Conservation (phyloP, 2,113 vertebrate genomes). For the Sialia sialis region DNA sequence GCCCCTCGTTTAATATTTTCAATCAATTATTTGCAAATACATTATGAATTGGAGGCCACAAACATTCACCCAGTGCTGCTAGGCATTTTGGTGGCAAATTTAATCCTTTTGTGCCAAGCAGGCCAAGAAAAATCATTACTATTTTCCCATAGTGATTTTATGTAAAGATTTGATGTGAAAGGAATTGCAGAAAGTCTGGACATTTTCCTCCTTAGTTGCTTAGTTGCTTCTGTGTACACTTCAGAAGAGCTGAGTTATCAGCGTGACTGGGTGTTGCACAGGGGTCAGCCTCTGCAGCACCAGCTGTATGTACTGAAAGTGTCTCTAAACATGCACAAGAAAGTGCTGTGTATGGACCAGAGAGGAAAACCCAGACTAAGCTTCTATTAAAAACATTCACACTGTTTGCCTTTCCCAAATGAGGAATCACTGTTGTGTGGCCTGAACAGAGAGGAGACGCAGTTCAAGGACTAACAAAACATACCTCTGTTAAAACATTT, state of each 20-base stretch:
- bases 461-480: background rate
- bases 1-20: background rate
- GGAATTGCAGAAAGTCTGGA: background rate
- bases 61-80: background rate
- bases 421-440: background rate
- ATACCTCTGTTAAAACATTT: background rate
- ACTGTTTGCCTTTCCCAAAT: accelerated
- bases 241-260: background rate
- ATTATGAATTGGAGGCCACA: background rate
- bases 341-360: background rate
- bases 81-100: background rate
- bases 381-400: background rate
- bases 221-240: background rate
- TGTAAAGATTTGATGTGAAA: background rate
- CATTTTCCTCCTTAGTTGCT: background rate
- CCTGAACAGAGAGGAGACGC: background rate
- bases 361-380: background rate
- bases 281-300: background rate
- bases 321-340: background rate
- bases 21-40: background rate
- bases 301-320: background rate
- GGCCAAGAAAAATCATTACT: background rate
- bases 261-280: background rate
- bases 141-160: background rate
- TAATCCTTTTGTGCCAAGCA: background rate